Evolutionary conservation across 92 coral and sea anemone genomes (phyloP).

Genomic region (Actinernus sp.): DNA sequence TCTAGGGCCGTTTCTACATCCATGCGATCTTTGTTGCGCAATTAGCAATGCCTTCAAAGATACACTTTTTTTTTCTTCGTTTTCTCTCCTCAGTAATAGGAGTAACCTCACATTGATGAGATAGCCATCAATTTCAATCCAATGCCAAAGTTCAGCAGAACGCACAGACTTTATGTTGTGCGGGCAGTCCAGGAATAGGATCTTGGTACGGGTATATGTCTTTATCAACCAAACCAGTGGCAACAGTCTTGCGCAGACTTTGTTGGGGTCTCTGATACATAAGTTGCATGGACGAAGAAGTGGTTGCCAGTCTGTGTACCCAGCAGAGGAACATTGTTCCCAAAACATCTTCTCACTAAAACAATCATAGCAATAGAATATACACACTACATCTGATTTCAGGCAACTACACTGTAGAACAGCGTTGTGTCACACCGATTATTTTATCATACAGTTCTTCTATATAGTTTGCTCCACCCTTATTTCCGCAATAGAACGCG

Average conservation of each 20-base stretch:
- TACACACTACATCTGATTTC: slow-evolving; percentile 20
- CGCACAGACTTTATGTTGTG: slow-evolving; percentile 71
- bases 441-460: slow-evolving; percentile 27
- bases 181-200: slow-evolving; percentile 66
- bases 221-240: slow-evolving; percentile 51
- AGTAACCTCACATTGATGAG: slow-evolving; percentile 54
- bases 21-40: slow-evolving; percentile 45
- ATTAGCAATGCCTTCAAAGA: slow-evolving; percentile 31
- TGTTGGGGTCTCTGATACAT: slow-evolving; percentile 28
- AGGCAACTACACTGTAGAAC: slow-evolving; percentile 33
- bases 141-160: slow-evolving; percentile 55
- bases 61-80: slow-evolving; percentile 23
- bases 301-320: slow-evolving; percentile 50
- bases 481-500: slow-evolving; percentile 42
- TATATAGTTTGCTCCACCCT: slow-evolving; percentile 39
- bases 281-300: slow-evolving; percentile 50
- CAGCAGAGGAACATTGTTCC: slow-evolving; percentile 1
- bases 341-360: slow-evolving; percentile 21
- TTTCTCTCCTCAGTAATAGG: slow-evolving; percentile 27
- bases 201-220: slow-evolving; percentile 45
- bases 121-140: slow-evolving; percentile 62
- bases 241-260: slow-evolving; percentile 43
- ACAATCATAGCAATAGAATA: slow-evolving; percentile 32
- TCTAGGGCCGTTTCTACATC: slow-evolving; percentile 40
- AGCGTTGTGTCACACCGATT: slow-evolving; percentile 15